Evolutionary conservation across 1,140 invertebrate genomes (phyloP).

Genomic region (Leptestheria dahalacensis): DNA sequence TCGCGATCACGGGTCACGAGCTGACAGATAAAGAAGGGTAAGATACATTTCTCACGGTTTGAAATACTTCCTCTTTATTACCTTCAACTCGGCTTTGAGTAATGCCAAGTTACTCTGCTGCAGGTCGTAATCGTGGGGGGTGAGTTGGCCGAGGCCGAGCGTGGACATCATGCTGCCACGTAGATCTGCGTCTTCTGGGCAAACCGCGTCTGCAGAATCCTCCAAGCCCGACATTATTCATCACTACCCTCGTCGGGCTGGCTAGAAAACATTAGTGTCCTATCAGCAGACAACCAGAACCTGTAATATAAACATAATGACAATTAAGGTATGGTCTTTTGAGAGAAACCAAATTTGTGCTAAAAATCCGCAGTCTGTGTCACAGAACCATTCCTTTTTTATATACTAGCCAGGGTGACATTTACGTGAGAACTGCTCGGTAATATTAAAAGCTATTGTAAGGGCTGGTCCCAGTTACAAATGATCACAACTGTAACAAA

Average conservation of each 20-base stretch:
- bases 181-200: background rate
- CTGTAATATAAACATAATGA: background rate
- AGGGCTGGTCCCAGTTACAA: too few relatives aligned
- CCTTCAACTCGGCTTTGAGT: constrained; percentile 24
- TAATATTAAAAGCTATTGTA: too few relatives aligned
- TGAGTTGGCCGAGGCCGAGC: background rate
- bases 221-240: background rate
- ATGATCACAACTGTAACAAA: too few relatives aligned
- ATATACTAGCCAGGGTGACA: too few relatives aligned
- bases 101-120: constrained; percentile 25
- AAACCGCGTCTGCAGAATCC: background rate
- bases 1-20: constrained; percentile 26
- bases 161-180: background rate
- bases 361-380: too few relatives aligned
- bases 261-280: background rate
- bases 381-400: too few relatives aligned
- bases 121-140: constrained; percentile 24
- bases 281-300: background rate
- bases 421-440: too few relatives aligned
- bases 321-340: background rate
- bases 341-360: too few relatives aligned
- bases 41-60: constrained; percentile 6
- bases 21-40: constrained; percentile 19
- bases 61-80: constrained; percentile 14
- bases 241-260: too few relatives aligned